These are phyloP conservation scores for Chamaedrilus cognettii DNA, from an alignment of 2,888 invertebrate species.

Conservation along the genomic window DNA sequence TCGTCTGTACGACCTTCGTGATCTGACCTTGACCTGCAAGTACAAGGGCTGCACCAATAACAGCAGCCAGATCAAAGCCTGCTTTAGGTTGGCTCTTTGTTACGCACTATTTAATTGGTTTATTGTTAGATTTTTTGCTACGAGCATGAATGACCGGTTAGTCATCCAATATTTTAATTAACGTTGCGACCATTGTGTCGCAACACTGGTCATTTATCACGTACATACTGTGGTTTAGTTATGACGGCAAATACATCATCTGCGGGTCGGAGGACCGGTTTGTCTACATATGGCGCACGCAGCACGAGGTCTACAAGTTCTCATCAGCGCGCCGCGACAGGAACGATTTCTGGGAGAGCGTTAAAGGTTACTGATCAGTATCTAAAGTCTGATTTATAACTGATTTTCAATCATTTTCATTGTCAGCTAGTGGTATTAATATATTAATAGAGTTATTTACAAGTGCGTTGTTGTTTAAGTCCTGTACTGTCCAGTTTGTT, in stretches of 20 bases:
- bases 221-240: too few relatives aligned
- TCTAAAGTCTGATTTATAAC: not conserved
- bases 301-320: slow-evolving; percentile 93
- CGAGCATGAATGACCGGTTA: too few relatives aligned
- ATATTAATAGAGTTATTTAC: too few relatives aligned
- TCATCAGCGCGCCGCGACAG: slow-evolving; percentile 88
- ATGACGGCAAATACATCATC: slow-evolving; percentile 95
- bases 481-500: too few relatives aligned
- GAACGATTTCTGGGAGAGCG: slow-evolving; percentile 97
- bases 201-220: too few relatives aligned
- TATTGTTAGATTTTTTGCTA: too few relatives aligned
- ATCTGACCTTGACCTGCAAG: slow-evolving; percentile 92
- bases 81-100: slow-evolving; percentile 67
- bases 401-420: too few relatives aligned
- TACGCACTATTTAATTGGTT: too few relatives aligned
- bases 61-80: slow-evolving; percentile 96
- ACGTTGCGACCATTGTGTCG: too few relatives aligned
- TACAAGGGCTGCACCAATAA: slow-evolving; percentile 92
- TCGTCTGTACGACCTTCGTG: slow-evolving; percentile 90
- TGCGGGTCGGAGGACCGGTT: slow-evolving; percentile 98
- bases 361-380: slow-evolving; percentile 65
- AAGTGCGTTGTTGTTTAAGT: too few relatives aligned
- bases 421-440: too few relatives aligned
- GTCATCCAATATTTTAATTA: too few relatives aligned
- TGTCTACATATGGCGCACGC: slow-evolving; percentile 98